phyloP scores from a whole-genome alignment of 2,797 vertebrate genomes.

The Pelochelys cantorii region DNA sequence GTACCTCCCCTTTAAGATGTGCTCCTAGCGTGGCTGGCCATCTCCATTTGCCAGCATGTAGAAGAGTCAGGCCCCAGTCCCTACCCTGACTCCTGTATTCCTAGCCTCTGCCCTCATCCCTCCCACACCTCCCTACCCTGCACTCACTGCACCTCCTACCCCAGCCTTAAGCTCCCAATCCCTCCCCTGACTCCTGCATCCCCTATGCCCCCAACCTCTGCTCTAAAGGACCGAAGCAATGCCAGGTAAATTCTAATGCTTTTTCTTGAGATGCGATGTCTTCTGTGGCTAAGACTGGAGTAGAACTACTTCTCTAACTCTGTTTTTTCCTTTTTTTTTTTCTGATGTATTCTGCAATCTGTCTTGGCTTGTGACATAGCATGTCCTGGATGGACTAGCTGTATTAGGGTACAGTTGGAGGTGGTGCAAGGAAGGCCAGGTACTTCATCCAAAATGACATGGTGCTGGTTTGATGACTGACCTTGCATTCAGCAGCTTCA shows the following conservation, averaged over 20 bases:
- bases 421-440: background rate
- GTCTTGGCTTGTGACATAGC: background rate
- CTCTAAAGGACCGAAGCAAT: too few species aligned
- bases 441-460: background rate
- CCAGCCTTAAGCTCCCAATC: too few species aligned
- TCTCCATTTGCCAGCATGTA: slow-evolving; percentile 15
- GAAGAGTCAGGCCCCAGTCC: slow-evolving; percentile 6
- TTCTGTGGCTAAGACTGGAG: background rate
- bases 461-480: background rate
- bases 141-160: too few species aligned
- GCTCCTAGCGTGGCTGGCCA: slow-evolving; percentile 9
- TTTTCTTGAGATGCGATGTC: background rate
- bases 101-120: background rate
- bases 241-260: background rate
- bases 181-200: too few species aligned
- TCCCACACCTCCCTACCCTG: background rate
- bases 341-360: background rate
- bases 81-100: too few species aligned
- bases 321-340: background rate
- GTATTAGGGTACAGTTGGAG: background rate
- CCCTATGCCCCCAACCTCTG: too few species aligned
- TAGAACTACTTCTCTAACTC: background rate
- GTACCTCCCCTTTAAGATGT: background rate
- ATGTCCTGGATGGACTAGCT: background rate
- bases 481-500: background rate